A percentile compares a stretch with the other conserved stretches of the same genome.
phyloP scores from a whole-genome alignment of 2,113 vertebrate species.

The Gadus chalcogrammus region DNA sequence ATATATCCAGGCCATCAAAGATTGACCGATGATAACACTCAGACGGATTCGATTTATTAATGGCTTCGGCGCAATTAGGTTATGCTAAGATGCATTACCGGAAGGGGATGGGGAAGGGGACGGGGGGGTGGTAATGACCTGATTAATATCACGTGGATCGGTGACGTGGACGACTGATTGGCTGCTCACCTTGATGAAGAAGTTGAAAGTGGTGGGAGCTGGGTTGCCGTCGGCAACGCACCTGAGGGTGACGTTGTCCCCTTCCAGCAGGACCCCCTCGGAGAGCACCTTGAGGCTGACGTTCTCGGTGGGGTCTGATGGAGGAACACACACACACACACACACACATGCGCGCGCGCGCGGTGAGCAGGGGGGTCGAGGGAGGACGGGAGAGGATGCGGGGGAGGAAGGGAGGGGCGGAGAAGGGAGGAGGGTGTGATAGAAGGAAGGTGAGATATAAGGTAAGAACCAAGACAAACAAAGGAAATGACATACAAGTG shows the following conservation, averaged over 20 bases:
- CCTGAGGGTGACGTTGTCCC: constrained; percentile 86
- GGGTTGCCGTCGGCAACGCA: constrained; percentile 94
- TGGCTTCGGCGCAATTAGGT: too few relatives aligned
- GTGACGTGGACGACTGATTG: too few relatives aligned
- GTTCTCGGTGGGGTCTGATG: constrained; percentile 89
- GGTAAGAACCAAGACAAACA: constrained; percentile 1
- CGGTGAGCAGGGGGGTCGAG: background rate
- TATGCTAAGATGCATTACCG: too few relatives aligned
- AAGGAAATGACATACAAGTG: background rate
- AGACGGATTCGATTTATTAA: too few relatives aligned
- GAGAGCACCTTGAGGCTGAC: constrained; percentile 78
- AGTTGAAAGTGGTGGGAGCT: constrained; percentile 85
- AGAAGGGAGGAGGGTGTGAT: constrained; percentile 17
- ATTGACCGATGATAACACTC: too few relatives aligned
- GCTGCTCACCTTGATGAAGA: constrained; percentile 75
- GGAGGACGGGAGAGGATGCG: too few relatives aligned
- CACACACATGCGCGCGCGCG: background rate
- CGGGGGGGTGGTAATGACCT: too few relatives aligned
- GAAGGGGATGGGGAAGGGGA: too few relatives aligned
- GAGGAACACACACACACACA: constrained; percentile 11
- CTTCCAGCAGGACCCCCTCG: constrained; percentile 80
- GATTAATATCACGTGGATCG: too few relatives aligned
- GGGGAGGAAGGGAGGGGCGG: background rate
- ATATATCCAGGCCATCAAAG: background rate
- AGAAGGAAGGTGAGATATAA: too few relatives aligned